These are phyloP conservation scores for Chroicocephalus ridibundus DNA, from an alignment of 2,113 vertebrate species.

Conservation along the genomic window DNA sequence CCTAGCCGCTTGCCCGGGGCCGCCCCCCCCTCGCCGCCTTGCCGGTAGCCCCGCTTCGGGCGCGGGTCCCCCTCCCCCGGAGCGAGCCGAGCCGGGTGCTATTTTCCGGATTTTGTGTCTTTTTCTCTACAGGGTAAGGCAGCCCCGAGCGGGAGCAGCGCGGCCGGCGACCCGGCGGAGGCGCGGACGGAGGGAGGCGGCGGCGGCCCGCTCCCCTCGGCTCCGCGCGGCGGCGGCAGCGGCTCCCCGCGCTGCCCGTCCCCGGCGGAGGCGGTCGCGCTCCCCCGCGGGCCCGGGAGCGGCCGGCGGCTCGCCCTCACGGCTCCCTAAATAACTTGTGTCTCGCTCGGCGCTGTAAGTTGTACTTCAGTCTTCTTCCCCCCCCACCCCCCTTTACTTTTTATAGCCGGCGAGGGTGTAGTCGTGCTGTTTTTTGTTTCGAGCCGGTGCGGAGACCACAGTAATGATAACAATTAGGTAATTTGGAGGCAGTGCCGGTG, in stretches of 20 bases:
- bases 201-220: neutral
- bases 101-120: neutral
- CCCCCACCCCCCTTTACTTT: neutral
- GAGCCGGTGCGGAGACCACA: neutral
- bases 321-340: neutral
- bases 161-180: neutral
- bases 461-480: conserved; percentile 26
- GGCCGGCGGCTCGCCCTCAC: neutral
- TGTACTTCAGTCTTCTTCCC: neutral
- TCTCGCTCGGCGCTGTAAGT: neutral
- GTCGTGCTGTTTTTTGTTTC: neutral
- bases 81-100: neutral
- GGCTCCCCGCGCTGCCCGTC: neutral
- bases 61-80: neutral
- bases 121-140: neutral
- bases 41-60: neutral
- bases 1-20: neutral
- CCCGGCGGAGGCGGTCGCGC: neutral
- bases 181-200: neutral
- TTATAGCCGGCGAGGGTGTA: neutral
- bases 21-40: neutral
- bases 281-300: neutral
- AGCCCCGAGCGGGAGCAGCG: neutral
- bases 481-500: conserved; percentile 36
- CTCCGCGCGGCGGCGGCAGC: neutral